Evolutionary conservation across 2,888 invertebrate species (phyloP), one percentile per base, ranked within the genome.

Genomic region (Pammene fasciana): DNA sequence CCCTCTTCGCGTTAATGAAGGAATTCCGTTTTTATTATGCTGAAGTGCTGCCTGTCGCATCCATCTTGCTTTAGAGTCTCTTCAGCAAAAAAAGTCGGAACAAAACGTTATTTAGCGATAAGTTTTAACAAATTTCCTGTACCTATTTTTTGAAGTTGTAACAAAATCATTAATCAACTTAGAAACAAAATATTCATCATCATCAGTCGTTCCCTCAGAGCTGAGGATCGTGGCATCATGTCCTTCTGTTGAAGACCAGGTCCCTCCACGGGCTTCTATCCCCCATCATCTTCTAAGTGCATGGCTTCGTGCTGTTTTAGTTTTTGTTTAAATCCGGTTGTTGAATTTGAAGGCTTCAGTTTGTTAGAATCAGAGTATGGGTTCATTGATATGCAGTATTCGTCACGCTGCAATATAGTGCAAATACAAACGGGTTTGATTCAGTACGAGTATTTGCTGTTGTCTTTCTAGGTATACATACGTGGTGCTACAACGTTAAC

Each of bases 21-120:
- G 86, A 84, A 85, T 85, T 85, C 84, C 85, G 84, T 80, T 86
- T 83, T 85, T 84, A 84, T 85, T 85, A 84, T 85, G 72, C 78
- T 76, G 74, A 72, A 84, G 83, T 80, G 77, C 76, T 74, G 76
- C 74, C 79, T 80, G 83, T 84, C 85, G 81, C 83, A 84, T 84
- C 80, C 78, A 82, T 84, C 82, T 84, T 82, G 76, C 74, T 76
- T 79, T 77, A 76, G 77, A 77, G 76, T 75, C 26, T 68, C 45
- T 73, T 64, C 60, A 67, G 72, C 70, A 57, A 74, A 75, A 75
- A 72, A 67, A 73, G 72, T 68, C 74, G 74, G 76, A 72, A 76
- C 75, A 77, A 79, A 77, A 73, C 70, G 74, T 73, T 72, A 18
- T 45, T 73, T 73, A 70, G 73, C 73, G 65, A 71, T 68, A 72